Evolutionary conservation across 64 coral and sea anemone species (phyloP).

Genomic region (Stichodactyla mertensii): DNA sequence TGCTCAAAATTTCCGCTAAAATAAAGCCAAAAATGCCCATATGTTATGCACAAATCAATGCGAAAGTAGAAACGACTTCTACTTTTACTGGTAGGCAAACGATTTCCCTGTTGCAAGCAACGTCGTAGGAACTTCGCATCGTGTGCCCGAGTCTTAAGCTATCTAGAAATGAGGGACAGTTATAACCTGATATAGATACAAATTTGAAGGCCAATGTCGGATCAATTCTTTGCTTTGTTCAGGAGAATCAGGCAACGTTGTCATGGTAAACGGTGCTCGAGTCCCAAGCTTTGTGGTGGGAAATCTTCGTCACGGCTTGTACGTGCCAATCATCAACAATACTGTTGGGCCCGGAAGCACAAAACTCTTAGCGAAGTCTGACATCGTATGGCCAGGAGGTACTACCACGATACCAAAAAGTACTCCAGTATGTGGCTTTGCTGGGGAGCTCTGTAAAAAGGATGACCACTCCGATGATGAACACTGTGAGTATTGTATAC

Average conservation of each 20-base stretch:
- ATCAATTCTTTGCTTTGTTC: background rate
- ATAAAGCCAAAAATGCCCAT: too few relatives aligned
- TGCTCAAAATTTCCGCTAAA: too few relatives aligned
- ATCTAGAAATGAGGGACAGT: too few relatives aligned
- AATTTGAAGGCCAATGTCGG: background rate
- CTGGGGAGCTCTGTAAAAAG: slow-evolving; percentile 30
- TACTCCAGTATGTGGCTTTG: slow-evolving; percentile 50
- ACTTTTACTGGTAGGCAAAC: too few relatives aligned
- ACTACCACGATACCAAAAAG: slow-evolving; percentile 19
- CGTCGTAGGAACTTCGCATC: too few relatives aligned
- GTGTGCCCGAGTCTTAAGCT: too few relatives aligned
- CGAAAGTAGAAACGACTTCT: too few relatives aligned
- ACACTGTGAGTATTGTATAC: background rate
- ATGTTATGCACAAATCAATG: too few relatives aligned
- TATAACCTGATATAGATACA: too few relatives aligned
- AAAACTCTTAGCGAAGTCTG: background rate
- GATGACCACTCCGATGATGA: background rate
- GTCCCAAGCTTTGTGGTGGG: slow-evolving; percentile 69
- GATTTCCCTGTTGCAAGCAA: too few relatives aligned
- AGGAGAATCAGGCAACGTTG: slow-evolving; percentile 57
- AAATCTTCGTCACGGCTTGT: slow-evolving; percentile 43
- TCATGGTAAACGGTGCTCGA: slow-evolving; percentile 51
- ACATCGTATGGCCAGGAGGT: slow-evolving; percentile 57
- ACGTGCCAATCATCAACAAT: slow-evolving; percentile 28
- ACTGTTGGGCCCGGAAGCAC: background rate